Percentiles rank a stretch among this genome's conserved stretches.
These are phyloP conservation scores for Oryctes rhinoceros DNA, from an alignment of 1,140 invertebrate genomes.

Conservation along the genomic window DNA sequence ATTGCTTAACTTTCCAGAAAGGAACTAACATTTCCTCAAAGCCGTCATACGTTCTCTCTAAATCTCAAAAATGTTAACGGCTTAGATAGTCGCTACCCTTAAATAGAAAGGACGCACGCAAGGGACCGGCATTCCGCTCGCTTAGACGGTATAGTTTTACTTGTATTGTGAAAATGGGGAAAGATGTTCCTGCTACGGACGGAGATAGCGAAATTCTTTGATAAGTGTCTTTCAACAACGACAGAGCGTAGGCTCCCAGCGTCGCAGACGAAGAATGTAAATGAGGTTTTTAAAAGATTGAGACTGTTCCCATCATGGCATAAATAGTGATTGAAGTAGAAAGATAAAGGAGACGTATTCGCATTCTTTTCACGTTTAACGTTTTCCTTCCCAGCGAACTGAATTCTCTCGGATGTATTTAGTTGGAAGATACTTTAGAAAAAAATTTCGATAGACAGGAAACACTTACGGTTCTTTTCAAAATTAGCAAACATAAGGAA, in stretches of 20 bases:
- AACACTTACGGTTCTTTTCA: too few relatives aligned
- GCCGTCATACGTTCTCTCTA: too few relatives aligned
- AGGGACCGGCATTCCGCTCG: not conserved
- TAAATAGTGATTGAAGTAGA: slow-evolving; percentile 32
- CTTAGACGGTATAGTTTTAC: not conserved
- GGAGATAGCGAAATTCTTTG: not conserved
- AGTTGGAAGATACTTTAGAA: too few relatives aligned
- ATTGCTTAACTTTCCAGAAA: too few relatives aligned
- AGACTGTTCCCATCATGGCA: slow-evolving; percentile 23
- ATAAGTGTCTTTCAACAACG: not conserved
- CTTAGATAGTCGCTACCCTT: too few relatives aligned
- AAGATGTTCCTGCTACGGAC: not conserved
- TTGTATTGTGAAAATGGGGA: slow-evolving; percentile 3
- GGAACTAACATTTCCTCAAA: too few relatives aligned
- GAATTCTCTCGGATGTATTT: too few relatives aligned
- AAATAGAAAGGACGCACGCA: too few relatives aligned
- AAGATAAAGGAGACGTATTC: slow-evolving; percentile 12
- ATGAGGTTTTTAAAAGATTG: slow-evolving; percentile 37
- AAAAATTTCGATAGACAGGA: too few relatives aligned
- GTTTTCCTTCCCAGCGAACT: not conserved
- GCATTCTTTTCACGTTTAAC: slow-evolving; percentile 25
- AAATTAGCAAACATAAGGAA: too few relatives aligned
- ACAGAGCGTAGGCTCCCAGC: not conserved
- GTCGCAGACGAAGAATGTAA: slow-evolving; percentile 7
- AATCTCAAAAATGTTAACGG: too few relatives aligned